Base-by-base conservation (phyloP, 2,888 invertebrate genomes). In the Ochropacha duplaris region DNA sequence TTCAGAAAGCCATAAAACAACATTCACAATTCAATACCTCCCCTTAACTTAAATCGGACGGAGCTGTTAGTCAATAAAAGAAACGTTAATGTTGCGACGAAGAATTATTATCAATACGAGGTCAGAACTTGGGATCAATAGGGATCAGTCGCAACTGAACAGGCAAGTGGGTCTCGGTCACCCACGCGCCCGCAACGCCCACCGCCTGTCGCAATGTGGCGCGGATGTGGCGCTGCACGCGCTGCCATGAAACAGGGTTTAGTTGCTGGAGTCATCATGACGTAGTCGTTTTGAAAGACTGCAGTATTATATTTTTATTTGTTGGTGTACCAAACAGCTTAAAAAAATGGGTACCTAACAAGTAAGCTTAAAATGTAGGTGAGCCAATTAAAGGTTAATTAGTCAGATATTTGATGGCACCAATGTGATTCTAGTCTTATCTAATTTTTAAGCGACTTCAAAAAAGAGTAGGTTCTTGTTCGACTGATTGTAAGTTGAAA, bases 61-160 rank as follows among this genome's bases (percentile, higher is more conserved):
- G 19, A 44, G 19, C 60, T 50, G 49, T 60, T 58, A 61, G 66
- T 66, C 64, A 66, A 72, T 68, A 72, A 63, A 61, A 57, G 44
- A 61, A 69, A 68, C 54, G 9, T 70, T 63, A 68, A 72, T 61
- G 66, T 68, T 56, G 71, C 62, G 57, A 55, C 49, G 55, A 57
- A 66, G 68, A 66, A 71, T 72, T 64, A 68, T 65, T 72, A 66
- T 67, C 63, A 44, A 49, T 57, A 31, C 36, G 59, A 63, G 64
- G 63, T 62, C 61, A 57, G 54, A 31, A 26, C 6, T 22, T 22
- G 56, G 62, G 60, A 69, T 74, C 72, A 63, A 71, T 72, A 68
- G 54, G 56, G 64, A 66, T 72, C 64, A 66, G 70, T 55, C 24
- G 24, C 36, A 6, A 39, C 4, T 44, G 44, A 44, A 44, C 44